Base-by-base conservation (phyloP, 1,140 invertebrate genomes). In the Ptiloglossa arizonensis region DNA sequence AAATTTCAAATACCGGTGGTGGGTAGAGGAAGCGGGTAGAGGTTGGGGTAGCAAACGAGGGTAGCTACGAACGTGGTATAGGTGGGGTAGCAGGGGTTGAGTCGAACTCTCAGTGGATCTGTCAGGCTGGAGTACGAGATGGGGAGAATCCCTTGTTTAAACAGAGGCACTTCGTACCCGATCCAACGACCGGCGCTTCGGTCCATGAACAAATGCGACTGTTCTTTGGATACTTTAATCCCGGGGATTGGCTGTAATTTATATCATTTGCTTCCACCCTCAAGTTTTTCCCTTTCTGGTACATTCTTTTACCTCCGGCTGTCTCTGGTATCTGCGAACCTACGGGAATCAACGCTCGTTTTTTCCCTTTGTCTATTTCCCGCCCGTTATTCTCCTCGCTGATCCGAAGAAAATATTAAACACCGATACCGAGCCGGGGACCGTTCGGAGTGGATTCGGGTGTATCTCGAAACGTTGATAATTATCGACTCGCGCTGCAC, bases 211-310 rank as follows among this genome's bases (percentile, higher is more conserved):
- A 86, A 86, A 85, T 85, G 84, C 83, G 83, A 85, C 83, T 85
- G 77, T 84, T 86, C 84, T 85, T 82, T 79, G 83, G 84, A 86
- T 86, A 85, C 84, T 86, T 86, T 86, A 86, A 86, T 86, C 84
- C 83, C 50, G 38, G 74, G 83, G 80, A 86, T 85, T 85, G 84
- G 68, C 80, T 68, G 84, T 86, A 86, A 86, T 86, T 86, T 86
- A 86, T 86, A 86, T 81, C 84, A 80, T 82, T 84, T 84, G 79
- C 70, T 69, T 52, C 76, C 46, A 52, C 70, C 50, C 29, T 38
- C 63, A 64, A 46, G 52, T 79, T 59, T 77, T 79, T 79, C 59
- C 44, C 68, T 48, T 32, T 46, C 73, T 52, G 9, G 19, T 22
- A 29, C 64, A 15, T 69, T 57, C 66, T 73, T 76, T 70, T 54